Evolutionary conservation across 2,888 invertebrate species (phyloP).

Genomic region (Dysmachus trigonus): DNA sequence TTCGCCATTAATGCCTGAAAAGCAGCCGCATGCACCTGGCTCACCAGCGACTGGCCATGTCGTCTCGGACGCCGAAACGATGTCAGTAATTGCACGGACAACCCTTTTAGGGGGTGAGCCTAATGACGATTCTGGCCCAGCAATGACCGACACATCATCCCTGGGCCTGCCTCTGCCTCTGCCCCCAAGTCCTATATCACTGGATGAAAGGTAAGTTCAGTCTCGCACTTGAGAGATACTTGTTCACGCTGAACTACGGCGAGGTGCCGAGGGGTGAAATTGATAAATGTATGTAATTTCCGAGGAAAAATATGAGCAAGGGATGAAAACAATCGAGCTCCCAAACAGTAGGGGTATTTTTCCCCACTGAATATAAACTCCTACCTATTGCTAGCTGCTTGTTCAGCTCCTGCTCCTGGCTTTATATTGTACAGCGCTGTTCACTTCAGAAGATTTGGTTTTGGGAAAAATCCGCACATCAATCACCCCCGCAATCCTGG

Average conservation of each 20-base stretch:
- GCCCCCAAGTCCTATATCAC: slow-evolving; percentile 41
- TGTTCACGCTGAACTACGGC: neutral
- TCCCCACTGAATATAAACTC: slow-evolving; percentile 8
- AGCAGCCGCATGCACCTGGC: slow-evolving; percentile 11
- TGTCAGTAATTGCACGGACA: slow-evolving; percentile 23
- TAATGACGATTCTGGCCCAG: slow-evolving; percentile 17
- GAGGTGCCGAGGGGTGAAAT: neutral
- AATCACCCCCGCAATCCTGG: neutral
- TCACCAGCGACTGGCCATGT: neutral
- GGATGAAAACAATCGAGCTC: neutral
- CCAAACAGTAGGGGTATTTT: neutral
- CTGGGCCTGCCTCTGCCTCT: slow-evolving; percentile 26
- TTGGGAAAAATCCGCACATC: neutral
- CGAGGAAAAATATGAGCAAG: slow-evolving; percentile 15
- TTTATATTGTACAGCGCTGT: neutral
- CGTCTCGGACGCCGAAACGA: neutral
- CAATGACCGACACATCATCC: slow-evolving; percentile 40
- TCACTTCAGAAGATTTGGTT: neutral
- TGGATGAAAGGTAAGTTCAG: slow-evolving; percentile 49
- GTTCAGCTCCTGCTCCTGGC: neutral
- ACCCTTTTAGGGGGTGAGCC: neutral
- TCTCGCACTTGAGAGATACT: neutral
- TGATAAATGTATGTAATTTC: slow-evolving; percentile 40
- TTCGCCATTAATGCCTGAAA: slow-evolving; percentile 53
- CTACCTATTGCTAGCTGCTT: neutral